Evolutionary conservation across 2,888 invertebrate species (phyloP), one percentile per base, ranked within the genome.

Genomic region (Dexiosoma caninum): DNA sequence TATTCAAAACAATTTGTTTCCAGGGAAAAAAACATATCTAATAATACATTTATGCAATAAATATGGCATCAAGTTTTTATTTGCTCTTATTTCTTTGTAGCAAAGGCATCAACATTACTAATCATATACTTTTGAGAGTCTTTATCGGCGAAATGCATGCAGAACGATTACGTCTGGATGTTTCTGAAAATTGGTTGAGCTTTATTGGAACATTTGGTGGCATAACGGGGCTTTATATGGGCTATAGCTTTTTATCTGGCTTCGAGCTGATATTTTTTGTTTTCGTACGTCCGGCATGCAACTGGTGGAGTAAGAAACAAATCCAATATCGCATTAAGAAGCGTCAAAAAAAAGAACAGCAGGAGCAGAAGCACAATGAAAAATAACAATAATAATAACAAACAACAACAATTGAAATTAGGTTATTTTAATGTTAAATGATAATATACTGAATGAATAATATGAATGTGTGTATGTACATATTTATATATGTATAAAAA

Each of bases 161-260:
- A 0, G 93, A 93, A 14, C 91, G 92, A 78, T 93, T 92, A 84
- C 91, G 93, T 46, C 91, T 93, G 32, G 93, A 94, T 87, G 92
- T 93, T 66, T 92, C 92, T 85, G 92, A 93, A 83, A 93, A 92
- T 85, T 95, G 94, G 94, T 92, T 93, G 85, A 93, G 93, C 84
- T 89, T 94, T 84, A 90, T 94, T 77, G 94, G 94, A 77, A 92
- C 93, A 1, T 93, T 94, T 83, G 95, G 95, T 0, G 94, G 94
- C 57, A 91, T 94, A 2, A 90, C 94, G 0, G 93, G 94, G 27
- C 89, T 95, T 14, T 93, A 94, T 90, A 91, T 94, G 51, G 95
- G 94, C 8, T 94, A 94, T 86, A 94, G 94, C 59, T 90, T 94
- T 10, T 92, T 94, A 82, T 93, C 94, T 0, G 92, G 92, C 5